Base-by-base conservation (phyloP, 2,797 vertebrate genomes). In the Hipposideros larvatus region DNA sequence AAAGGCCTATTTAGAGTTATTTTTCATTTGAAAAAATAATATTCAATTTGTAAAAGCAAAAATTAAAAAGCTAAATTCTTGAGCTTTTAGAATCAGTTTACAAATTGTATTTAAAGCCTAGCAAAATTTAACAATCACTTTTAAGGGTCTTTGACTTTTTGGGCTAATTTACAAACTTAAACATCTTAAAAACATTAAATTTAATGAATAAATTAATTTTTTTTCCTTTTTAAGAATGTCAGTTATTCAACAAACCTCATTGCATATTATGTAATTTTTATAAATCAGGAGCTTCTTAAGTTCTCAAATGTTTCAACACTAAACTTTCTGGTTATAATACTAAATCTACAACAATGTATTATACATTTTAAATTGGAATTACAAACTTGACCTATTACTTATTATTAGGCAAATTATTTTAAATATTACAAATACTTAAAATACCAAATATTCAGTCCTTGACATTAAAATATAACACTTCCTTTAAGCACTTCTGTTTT, bases 71-170 rank as follows among this genome's bases (percentile, higher is more conserved):
- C 37, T 41, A 21, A 77, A 13, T 84, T 91, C 63, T 55, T 73
- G 86, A 89, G 31, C 41, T 87, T 79, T 85, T 93, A 85, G n/a
- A 79, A 53, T 95, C 11, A 51, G 21, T 71, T 79, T 85, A 59
- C 21, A 59, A 74, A 85, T 59, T 34, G 55, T 84, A 26, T 66
- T 65, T 78, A 66, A 85, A 57, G 13, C 68, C 51, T 85, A 57
- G 86, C 79, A 84, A 63, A 88, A 77, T 83, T 77, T 95, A 95
- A 53, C 53, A 53, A 1, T 71, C 79, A 46, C 22, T 92, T 87
- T 82, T 75, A 66, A 59, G 68, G 41, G 24, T 26, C 37, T 75
- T 87, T 92, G 48, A 73, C 28, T 82, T 59, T 51, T 87, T 87
- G 61, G 11, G 31, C 41, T 82, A 70, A 55, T 70, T 70, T 92